Evolutionary conservation across 2,888 invertebrate species (phyloP).

Genomic region (Microdon myrmicae): DNA sequence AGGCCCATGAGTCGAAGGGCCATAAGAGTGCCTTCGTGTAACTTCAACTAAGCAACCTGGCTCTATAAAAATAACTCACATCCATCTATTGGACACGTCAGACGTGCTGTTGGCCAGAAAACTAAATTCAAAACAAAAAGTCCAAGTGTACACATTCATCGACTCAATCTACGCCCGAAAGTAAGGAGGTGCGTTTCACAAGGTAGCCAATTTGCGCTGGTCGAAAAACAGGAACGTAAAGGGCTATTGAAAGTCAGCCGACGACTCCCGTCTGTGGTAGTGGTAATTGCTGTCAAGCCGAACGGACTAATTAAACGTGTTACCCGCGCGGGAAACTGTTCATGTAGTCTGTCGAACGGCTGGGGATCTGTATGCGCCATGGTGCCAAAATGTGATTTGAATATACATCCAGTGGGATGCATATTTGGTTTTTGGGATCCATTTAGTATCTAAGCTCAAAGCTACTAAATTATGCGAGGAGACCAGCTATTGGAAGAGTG

Average conservation of each 20-base stretch:
- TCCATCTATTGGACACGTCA: no score
- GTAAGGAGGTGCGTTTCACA: slow-evolving; percentile 18
- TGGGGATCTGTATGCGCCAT: slow-evolving; percentile 13
- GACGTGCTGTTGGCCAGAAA: background rate
- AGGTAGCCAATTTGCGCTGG: slow-evolving; percentile 35
- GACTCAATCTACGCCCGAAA: slow-evolving; percentile 12
- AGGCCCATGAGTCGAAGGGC: no score
- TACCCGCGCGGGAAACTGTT: slow-evolving; percentile 13
- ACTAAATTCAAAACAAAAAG: background rate
- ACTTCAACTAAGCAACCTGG: no score
- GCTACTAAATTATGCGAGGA: slow-evolving; percentile 30
- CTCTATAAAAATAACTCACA: no score
- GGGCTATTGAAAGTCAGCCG: slow-evolving; percentile 19
- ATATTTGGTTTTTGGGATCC: slow-evolving; percentile 9
- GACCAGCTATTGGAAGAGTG: slow-evolving; percentile 5
- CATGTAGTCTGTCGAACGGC: slow-evolving; percentile 1
- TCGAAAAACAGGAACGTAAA: slow-evolving; percentile 14
- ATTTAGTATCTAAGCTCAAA: slow-evolving; percentile 36
- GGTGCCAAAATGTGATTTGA: no score
- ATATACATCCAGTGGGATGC: slow-evolving; percentile 11
- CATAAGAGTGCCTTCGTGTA: no score
- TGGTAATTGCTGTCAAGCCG: slow-evolving; percentile 39
- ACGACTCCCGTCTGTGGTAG: slow-evolving; percentile 20
- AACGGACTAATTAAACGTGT: slow-evolving; percentile 41
- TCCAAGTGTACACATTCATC: background rate